Conservation (phyloP, 1,140 invertebrate genomes). For the Cryptotermes secundus region DNA sequence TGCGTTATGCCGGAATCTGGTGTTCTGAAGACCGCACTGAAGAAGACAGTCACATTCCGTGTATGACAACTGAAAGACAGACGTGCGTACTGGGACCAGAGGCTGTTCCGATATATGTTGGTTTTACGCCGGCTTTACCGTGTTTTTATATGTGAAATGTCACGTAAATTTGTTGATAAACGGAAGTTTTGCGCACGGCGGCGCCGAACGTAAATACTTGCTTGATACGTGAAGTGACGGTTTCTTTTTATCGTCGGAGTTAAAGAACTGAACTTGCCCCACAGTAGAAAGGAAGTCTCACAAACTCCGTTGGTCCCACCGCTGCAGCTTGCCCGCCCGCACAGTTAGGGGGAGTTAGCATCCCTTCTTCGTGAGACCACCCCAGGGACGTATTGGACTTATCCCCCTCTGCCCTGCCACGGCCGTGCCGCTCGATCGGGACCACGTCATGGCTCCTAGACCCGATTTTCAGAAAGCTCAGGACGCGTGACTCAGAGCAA, state of each 20-base stretch:
- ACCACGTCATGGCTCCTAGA: neutral
- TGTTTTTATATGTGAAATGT: no score
- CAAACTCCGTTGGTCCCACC: neutral
- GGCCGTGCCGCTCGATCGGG: neutral
- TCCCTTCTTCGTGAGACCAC: neutral
- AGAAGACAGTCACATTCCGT: no score
- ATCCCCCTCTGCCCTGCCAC: neutral
- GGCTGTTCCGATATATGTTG: no score
- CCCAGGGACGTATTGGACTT: neutral
- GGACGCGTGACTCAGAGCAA: neutral
- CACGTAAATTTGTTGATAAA: no score
- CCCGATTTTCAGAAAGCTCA: neutral
- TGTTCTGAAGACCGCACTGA: no score
- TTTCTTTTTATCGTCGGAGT: neutral
- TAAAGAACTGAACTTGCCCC: neutral
- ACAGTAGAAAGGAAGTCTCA: neutral
- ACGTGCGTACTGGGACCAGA: no score
- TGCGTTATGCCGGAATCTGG: no score
- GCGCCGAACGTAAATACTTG: no score
- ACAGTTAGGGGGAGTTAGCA: neutral
- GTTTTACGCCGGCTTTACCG: no score
- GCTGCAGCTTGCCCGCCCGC: constrained; percentile 9
- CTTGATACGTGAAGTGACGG: neutral
- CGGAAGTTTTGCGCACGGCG: no score
- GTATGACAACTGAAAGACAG: no score